These are phyloP conservation scores for Percina caprodes DNA, from an alignment of 2,113 vertebrate species.

Conservation along the genomic window DNA sequence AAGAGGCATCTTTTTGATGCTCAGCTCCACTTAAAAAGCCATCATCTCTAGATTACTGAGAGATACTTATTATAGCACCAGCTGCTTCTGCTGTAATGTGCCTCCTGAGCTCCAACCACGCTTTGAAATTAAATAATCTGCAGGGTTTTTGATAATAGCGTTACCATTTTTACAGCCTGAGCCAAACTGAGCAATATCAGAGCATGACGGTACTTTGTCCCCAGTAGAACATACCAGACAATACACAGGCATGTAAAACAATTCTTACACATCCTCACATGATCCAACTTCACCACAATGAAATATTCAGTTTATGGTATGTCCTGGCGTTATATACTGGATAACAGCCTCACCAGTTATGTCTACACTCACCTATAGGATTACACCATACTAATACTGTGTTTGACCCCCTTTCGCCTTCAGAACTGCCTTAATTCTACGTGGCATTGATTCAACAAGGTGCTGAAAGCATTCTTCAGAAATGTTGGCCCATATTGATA, in stretches of 20 bases:
- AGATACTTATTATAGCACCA: slow-evolving; percentile 44
- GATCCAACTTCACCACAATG: slow-evolving; percentile 8
- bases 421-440: too few species aligned
- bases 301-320: not conserved
- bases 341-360: slow-evolving; percentile 1
- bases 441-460: too few species aligned
- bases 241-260: not conserved
- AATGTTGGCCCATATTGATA: too few species aligned
- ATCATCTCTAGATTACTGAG: slow-evolving; percentile 45
- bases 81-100: slow-evolving; percentile 37
- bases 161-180: slow-evolving; percentile 22
- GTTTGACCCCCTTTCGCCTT: too few species aligned
- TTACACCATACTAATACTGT: too few species aligned
- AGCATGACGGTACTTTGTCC: not conserved
- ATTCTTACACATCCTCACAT: not conserved
- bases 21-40: slow-evolving; percentile 37
- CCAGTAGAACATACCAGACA: slow-evolving; percentile 14
- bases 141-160: slow-evolving; percentile 18
- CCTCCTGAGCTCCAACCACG: slow-evolving; percentile 38
- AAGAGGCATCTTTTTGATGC: slow-evolving; percentile 6
- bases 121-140: slow-evolving; percentile 53
- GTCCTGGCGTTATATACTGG: not conserved
- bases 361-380: too few species aligned
- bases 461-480: too few species aligned
- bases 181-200: slow-evolving; percentile 12